Base-by-base conservation (phyloP, 2,113 vertebrate genomes). In the Eulemur macaco region DNA sequence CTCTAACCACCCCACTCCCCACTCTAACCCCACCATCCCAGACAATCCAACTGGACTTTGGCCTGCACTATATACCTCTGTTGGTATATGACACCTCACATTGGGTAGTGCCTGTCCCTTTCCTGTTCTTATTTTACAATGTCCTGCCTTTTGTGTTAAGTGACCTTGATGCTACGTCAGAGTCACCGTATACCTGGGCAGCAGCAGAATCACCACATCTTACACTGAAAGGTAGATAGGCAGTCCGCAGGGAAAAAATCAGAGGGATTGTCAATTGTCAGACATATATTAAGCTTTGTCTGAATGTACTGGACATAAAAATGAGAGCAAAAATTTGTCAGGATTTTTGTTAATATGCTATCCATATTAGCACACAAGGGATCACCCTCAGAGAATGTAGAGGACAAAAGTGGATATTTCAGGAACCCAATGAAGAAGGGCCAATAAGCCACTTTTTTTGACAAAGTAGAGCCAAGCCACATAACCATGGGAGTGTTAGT, bases 291-390 rank as follows among this genome's bases (percentile, higher is more conserved):
- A 60, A 84, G 73, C 0, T 94, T 97, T 96, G 93, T n/a, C 74
- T 96, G 52, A 92, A 82, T 86, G 64, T 87, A 20, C 23, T 89
- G n/a, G 52, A 92, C 94, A 9, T 96, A 95, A 98, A 98, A 96
- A 21, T 37, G 80, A 97, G 98, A 98, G 64, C 96, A 98, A 97
- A 97, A 90, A 66, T 63, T 4, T 81, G 50, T 87, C 69, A 96
- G 73, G 85, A 63, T 96, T 87, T 89, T 86, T 84, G 60, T 20
- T 90, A 54, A 86, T 89, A 76, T 78, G 85, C 5, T 8, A 56
- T 6, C 37, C 39, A 84, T 71, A 92, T 91, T 80, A 21, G 29
- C 12, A 97, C 42, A 90, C 34, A 76, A 71, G 60, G 14, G 58
- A 96, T 34, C 0, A 78, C 94, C 91, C 74, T 42, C 66, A 96